Conservation (phyloP, 64 coral and sea anemone genomes). For the Porites australiensis region DNA sequence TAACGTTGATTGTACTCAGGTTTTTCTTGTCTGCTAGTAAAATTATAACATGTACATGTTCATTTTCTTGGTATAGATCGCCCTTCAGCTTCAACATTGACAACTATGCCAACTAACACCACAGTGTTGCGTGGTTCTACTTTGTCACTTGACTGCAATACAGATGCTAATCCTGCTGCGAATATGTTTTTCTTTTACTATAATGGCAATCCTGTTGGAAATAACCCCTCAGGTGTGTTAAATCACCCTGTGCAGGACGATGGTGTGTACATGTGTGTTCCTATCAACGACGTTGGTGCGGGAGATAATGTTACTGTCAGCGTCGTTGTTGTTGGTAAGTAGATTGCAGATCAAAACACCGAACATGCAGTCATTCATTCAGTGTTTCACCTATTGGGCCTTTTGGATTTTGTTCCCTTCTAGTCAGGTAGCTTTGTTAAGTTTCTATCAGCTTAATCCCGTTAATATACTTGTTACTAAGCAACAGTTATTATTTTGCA, state of each 20-base stretch:
- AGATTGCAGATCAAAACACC: no score
- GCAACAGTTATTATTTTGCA: no score
- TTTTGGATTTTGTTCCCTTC: no score
- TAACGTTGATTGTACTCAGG: no score
- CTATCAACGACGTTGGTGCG: neutral
- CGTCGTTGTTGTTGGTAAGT: neutral
- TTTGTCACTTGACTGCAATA: neutral
- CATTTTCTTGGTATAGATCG: neutral
- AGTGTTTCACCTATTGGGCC: no score
- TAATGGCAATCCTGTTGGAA: neutral
- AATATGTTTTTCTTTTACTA: neutral
- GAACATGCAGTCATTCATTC: no score
- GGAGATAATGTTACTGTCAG: neutral
- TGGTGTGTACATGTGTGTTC: conserved; percentile 12
- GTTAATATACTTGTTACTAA: no score
- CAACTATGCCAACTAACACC: neutral
- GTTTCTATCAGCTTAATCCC: no score
- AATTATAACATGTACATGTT: no score
- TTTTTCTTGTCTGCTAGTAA: no score
- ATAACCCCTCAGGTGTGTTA: neutral
- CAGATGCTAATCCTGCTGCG: neutral
- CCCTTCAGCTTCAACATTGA: neutral
- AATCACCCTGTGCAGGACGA: neutral
- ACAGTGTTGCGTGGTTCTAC: neutral
- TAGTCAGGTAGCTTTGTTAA: no score